A percentile compares a stretch with the other conserved stretches of the same genome.
Conservation (phyloP, 2,888 invertebrate species). For the Acronicta alni region DNA sequence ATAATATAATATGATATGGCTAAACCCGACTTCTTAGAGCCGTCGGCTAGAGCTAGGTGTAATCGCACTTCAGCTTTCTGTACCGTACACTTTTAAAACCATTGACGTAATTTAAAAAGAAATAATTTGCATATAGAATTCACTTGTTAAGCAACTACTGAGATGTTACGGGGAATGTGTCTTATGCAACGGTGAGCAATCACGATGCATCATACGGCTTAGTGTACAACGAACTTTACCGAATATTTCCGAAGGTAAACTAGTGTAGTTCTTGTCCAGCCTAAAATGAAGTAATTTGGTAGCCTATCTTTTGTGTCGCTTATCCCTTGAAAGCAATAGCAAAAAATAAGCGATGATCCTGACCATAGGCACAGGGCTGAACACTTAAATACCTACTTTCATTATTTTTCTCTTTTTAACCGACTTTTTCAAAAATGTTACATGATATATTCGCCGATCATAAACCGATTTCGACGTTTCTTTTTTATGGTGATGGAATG, state of each 20-base stretch:
- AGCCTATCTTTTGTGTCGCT: no score
- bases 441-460: no score
- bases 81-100: conserved; percentile 15
- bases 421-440: no score
- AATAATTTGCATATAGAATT: conserved; percentile 53
- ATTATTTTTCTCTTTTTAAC: not conserved
- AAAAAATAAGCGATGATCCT: no score
- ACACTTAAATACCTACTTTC: not conserved
- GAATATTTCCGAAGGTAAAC: conserved; percentile 12
- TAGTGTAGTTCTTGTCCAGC: not conserved
- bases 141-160: conserved; percentile 49
- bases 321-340: no score
- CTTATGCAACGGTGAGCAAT: conserved; percentile 54
- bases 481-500: no score
- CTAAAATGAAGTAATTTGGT: no score
- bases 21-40: no score
- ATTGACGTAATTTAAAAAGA: conserved; percentile 31
- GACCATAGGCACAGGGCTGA: not conserved
- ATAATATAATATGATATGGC: no score
- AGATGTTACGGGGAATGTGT: conserved; percentile 57
- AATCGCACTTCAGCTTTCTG: no score
- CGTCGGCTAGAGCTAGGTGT: no score
- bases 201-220: conserved; percentile 43
- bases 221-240: conserved; percentile 31
- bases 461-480: no score